These are phyloP conservation scores for Uloborus diversus DNA, from an alignment of 1,140 invertebrate genomes.

Conservation along the genomic window DNA sequence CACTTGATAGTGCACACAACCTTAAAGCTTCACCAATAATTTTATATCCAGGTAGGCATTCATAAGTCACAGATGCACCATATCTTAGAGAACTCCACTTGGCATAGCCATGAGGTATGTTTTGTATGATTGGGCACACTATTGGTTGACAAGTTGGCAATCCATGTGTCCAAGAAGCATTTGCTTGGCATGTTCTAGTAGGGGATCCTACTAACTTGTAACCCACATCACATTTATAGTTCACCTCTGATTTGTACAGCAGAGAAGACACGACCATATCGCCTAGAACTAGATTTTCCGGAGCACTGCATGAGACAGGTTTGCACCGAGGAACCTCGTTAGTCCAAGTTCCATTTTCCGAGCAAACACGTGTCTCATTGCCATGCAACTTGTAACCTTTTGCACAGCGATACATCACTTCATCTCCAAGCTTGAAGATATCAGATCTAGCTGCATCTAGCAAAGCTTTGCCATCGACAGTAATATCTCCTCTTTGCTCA, in stretches of 20 bases:
- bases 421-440: slow-evolving; percentile 67
- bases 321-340: slow-evolving; percentile 81
- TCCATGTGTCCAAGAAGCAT: slow-evolving; percentile 82
- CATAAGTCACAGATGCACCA: slow-evolving; percentile 44
- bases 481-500: slow-evolving; percentile 49
- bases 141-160: slow-evolving; percentile 65
- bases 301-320: slow-evolving; percentile 61
- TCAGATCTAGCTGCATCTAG: slow-evolving; percentile 40
- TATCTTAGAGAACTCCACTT: slow-evolving; percentile 42
- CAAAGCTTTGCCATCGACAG: slow-evolving; percentile 40
- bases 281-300: slow-evolving; percentile 79
- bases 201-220: slow-evolving; percentile 78
- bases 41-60: slow-evolving; percentile 49
- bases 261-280: slow-evolving; percentile 76
- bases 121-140: slow-evolving; percentile 57
- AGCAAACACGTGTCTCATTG: slow-evolving; percentile 69
- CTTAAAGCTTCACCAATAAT: slow-evolving; percentile 39
- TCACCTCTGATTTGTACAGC: slow-evolving; percentile 81
- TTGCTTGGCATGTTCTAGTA: slow-evolving; percentile 76
- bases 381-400: slow-evolving; percentile 79
- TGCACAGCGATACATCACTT: slow-evolving; percentile 82
- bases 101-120: slow-evolving; percentile 44
- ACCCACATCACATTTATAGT: slow-evolving; percentile 80
- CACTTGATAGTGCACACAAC: slow-evolving; percentile 31
- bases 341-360: slow-evolving; percentile 77